These are phyloP conservation scores for Hyaena hyaena DNA, from an alignment of 2,113 vertebrate genomes.

Conservation along the genomic window DNA sequence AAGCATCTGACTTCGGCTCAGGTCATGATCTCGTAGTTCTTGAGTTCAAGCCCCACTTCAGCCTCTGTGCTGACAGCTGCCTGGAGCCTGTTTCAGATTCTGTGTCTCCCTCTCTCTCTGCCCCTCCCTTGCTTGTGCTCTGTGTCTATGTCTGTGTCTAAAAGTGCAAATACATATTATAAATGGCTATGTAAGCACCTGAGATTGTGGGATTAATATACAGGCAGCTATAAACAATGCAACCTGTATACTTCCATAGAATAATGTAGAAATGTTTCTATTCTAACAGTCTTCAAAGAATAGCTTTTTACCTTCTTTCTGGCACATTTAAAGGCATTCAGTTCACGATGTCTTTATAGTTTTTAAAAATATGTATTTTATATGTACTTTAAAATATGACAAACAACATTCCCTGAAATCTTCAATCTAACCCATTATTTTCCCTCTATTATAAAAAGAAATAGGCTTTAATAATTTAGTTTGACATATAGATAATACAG, in stretches of 20 bases:
- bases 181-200: background rate
- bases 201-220: background rate
- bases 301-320: background rate
- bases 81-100: too few relatives aligned
- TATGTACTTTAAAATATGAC: background rate
- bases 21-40: too few relatives aligned
- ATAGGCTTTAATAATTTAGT: background rate
- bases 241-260: background rate
- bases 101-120: too few relatives aligned
- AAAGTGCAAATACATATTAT: background rate
- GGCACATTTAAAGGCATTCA: background rate
- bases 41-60: too few relatives aligned
- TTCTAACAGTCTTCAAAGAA: background rate
- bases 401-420: background rate
- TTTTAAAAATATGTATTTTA: background rate
- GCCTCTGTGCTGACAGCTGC: too few relatives aligned
- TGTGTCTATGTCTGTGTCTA: too few relatives aligned
- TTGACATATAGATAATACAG: background rate
- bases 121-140: too few relatives aligned
- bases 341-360: too few relatives aligned
- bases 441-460: background rate
- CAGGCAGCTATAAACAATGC: background rate
- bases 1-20: too few relatives aligned
- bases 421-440: background rate
- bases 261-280: constrained; percentile 33